Evolutionary conservation across 2,113 vertebrate genomes (phyloP).

Genomic region (Calidris pygmaea): DNA sequence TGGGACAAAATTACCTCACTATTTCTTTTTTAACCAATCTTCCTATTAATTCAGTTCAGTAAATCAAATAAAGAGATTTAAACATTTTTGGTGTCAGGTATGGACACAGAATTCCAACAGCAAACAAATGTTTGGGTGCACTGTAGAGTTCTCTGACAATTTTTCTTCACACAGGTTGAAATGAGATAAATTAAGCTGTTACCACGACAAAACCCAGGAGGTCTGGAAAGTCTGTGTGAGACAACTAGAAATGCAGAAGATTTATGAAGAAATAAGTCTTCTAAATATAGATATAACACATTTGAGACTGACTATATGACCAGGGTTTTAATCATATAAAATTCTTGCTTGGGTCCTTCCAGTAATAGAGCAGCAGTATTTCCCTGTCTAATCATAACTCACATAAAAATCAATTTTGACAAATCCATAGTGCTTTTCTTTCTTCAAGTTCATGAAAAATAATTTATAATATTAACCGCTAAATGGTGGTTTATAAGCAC

Average conservation of each 20-base stretch:
- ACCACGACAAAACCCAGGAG: constrained; percentile 31
- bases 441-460: neutral
- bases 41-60: neutral
- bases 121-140: constrained; percentile 16
- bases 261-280: constrained; percentile 48
- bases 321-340: constrained; percentile 57
- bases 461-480: constrained; percentile 17
- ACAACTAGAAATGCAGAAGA: constrained; percentile 35
- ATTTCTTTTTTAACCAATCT: neutral
- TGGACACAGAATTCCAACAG: constrained; percentile 2
- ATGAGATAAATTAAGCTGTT: constrained; percentile 68
- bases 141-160: neutral
- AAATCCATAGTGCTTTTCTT: neutral
- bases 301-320: neutral
- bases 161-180: constrained; percentile 47
- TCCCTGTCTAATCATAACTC: constrained; percentile 45
- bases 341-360: neutral
- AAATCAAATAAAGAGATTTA: neutral
- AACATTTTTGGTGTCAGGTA: neutral
- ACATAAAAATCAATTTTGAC: constrained; percentile 39
- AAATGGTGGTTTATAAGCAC: neutral
- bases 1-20: neutral
- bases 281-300: constrained; percentile 29
- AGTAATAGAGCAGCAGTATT: constrained; percentile 23
- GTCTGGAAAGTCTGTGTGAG: constrained; percentile 20